Evolutionary conservation across 1,140 invertebrate species (phyloP).

Genomic region (Drosophila burlai): DNA sequence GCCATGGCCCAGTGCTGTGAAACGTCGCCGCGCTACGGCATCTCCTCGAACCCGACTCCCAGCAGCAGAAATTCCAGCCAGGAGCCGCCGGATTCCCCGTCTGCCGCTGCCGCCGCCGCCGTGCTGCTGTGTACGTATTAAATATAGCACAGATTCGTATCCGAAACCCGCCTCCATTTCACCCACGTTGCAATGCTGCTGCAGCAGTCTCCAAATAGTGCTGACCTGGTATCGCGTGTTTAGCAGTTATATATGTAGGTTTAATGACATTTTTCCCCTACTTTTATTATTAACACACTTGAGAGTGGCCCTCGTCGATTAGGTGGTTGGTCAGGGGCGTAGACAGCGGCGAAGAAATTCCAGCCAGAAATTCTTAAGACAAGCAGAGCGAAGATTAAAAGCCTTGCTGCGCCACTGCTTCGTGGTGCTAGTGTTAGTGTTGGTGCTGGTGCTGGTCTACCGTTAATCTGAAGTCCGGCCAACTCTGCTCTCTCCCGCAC

Average conservation of each 20-base stretch:
- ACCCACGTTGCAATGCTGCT: constrained; percentile 35
- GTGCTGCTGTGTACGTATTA: constrained; percentile 27
- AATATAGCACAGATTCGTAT: constrained; percentile 1
- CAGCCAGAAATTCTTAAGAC: neutral
- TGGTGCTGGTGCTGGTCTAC: constrained; percentile 1
- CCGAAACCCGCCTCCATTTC: constrained; percentile 6
- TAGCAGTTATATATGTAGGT: constrained; percentile 20
- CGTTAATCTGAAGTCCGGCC: constrained; percentile 7
- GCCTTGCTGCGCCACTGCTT: neutral
- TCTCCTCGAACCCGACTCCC: constrained; percentile 5
- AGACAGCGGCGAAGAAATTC: neutral
- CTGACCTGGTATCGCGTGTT: constrained; percentile 31
- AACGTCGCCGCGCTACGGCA: constrained; percentile 31
- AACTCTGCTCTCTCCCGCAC: neutral
- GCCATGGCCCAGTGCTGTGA: constrained; percentile 67
- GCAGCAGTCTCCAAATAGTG: constrained; percentile 16
- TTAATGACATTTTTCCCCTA: constrained; percentile 13
- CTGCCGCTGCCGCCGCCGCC: constrained; percentile 15
- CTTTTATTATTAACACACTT: constrained; percentile 21
- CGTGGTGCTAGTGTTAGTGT: constrained; percentile 1
- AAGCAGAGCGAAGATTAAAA: neutral
- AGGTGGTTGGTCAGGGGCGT: neutral
- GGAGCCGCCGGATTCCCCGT: constrained; percentile 4
- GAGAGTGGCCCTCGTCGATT: constrained; percentile 6
- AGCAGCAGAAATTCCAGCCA: constrained; percentile 9